These are phyloP conservation scores for Charanyca ferruginea DNA, from an alignment of 2,888 invertebrate species.

Conservation along the genomic window DNA sequence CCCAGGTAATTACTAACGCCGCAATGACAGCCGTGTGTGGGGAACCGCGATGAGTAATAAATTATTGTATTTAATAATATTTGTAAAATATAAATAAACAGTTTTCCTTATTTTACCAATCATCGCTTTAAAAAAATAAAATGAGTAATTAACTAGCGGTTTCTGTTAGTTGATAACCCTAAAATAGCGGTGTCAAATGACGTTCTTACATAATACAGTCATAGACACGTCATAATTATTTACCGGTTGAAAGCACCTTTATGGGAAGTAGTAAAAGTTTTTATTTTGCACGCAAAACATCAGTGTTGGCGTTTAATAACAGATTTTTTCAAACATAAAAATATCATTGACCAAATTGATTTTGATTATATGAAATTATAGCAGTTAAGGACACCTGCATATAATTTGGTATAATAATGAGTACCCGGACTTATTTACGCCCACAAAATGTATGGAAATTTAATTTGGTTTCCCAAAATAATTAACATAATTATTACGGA, in stretches of 20 bases:
- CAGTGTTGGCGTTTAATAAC: conserved; percentile 68
- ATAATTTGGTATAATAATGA: conserved; percentile 45
- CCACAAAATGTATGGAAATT: conserved; percentile 31
- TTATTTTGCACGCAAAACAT: conserved; percentile 61
- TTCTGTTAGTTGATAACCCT: conserved; percentile 25
- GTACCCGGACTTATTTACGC: conserved; percentile 45
- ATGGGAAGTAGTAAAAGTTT: conserved; percentile 77
- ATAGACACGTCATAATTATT: conserved; percentile 67
- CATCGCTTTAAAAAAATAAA: background rate
- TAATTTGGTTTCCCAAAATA: conserved; percentile 40
- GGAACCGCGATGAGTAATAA: background rate
- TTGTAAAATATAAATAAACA: background rate
- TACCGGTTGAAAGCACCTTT: conserved; percentile 68
- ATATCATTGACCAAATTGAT: conserved; percentile 47
- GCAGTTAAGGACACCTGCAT: conserved; percentile 35
- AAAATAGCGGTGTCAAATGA: conserved; percentile 39
- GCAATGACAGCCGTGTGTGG: background rate
- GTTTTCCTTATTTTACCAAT: background rate
- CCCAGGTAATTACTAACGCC: background rate
- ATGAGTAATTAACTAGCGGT: background rate
- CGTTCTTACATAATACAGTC: conserved; percentile 70
- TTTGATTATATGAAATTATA: conserved; percentile 61
- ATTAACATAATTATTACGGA: conserved; percentile 41
- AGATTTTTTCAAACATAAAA: conserved; percentile 38
- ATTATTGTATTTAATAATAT: background rate